These are phyloP conservation scores for Ecliptopera silaceata DNA, from an alignment of 2,888 invertebrate genomes.

Conservation along the genomic window DNA sequence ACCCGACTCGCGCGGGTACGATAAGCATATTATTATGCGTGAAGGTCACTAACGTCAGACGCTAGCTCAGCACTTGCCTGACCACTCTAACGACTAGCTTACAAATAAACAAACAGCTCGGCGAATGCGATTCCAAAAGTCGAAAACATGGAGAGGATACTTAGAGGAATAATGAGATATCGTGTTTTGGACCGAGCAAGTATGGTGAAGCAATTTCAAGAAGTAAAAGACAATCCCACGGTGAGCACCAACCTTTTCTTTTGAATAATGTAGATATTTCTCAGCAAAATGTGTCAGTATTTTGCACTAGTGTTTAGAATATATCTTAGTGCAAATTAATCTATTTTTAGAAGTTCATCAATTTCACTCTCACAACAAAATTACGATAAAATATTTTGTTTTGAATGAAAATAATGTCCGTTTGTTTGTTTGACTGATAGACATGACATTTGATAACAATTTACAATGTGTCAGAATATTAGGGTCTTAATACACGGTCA, in stretches of 20 bases:
- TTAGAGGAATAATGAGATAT: conserved; percentile 95
- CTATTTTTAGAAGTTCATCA: no score
- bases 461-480: neutral
- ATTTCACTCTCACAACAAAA: neutral
- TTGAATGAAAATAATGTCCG: no score
- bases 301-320: neutral
- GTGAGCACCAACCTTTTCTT: conserved; percentile 76
- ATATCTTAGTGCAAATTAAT: no score
- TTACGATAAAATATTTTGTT: neutral
- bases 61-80: conserved; percentile 35
- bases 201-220: conserved; percentile 96
- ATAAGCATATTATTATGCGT: conserved; percentile 66
- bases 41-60: conserved; percentile 78
- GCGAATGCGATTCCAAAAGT: conserved; percentile 30
- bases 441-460: no score
- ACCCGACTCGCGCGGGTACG: conserved; percentile 44
- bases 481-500: neutral
- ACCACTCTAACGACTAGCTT: conserved; percentile 21
- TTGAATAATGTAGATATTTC: neutral
- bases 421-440: no score
- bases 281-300: neutral
- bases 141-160: conserved; percentile 89
- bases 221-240: conserved; percentile 94
- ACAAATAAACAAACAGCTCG: conserved; percentile 14
- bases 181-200: conserved; percentile 90